These are phyloP conservation scores for Cladopsammia gracilis DNA, from an alignment of 64 coral and sea anemone genomes.

Conservation along the genomic window DNA sequence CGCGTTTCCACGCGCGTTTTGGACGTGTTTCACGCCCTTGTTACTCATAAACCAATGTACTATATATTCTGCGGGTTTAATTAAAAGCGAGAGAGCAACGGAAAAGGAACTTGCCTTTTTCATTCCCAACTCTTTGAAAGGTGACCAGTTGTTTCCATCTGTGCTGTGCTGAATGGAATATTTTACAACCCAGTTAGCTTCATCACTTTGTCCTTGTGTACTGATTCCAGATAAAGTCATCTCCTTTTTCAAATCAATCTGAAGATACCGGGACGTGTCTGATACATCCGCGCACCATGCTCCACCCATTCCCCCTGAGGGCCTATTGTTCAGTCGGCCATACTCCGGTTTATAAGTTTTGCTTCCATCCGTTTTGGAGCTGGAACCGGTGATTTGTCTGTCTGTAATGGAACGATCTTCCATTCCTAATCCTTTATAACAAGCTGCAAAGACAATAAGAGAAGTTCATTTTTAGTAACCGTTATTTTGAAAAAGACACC, in stretches of 20 bases:
- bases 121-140: conserved; percentile 64
- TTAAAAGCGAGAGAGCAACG: background rate
- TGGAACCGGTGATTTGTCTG: conserved; percentile 45
- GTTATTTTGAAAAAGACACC: too few species aligned
- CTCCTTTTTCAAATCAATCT: conserved; percentile 69
- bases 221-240: conserved; percentile 64
- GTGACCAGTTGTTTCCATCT: conserved; percentile 22
- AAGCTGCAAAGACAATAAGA: conserved; percentile 24
- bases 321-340: conserved; percentile 60
- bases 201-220: conserved; percentile 67
- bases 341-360: conserved; percentile 21
- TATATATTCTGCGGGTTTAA: too few species aligned
- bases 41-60: too few species aligned
- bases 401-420: conserved; percentile 54
- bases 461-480: too few species aligned
- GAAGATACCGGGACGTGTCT: conserved; percentile 36
- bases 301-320: conserved; percentile 5
- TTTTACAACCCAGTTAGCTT: conserved; percentile 44
- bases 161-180: conserved; percentile 63
- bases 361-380: background rate
- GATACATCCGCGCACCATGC: conserved; percentile 37
- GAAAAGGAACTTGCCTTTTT: conserved; percentile 3
- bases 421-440: conserved; percentile 61
- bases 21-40: too few species aligned
- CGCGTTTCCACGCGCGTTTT: too few species aligned